Evolutionary conservation across 2,797 vertebrate genomes (phyloP).

Genomic region (Babyrousa celebensis): DNA sequence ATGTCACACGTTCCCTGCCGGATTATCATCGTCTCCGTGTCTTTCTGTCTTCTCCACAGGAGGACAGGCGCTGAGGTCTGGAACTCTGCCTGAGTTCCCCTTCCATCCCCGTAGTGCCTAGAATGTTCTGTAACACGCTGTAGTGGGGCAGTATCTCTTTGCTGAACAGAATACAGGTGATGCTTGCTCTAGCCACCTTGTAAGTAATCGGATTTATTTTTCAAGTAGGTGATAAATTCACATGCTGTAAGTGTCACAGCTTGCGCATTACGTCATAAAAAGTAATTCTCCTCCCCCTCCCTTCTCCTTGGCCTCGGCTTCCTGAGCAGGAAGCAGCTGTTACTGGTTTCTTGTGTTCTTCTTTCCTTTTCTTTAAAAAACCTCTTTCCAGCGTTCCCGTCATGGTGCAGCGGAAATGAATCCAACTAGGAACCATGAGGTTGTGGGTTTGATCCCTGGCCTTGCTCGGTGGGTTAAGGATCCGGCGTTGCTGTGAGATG

Average conservation of each 20-base stretch:
- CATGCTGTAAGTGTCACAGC: neutral
- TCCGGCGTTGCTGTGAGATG: no score
- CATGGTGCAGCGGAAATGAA: no score
- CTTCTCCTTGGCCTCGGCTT: neutral
- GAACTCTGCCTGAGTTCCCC: neutral
- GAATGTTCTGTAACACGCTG: neutral
- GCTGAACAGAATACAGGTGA: neutral
- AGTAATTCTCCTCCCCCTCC: neutral
- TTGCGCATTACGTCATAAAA: neutral
- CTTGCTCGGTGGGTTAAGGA: no score
- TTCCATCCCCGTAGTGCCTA: neutral
- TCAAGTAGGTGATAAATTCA: constrained; percentile 23
- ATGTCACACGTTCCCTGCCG: constrained; percentile 6
- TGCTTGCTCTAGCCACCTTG: neutral
- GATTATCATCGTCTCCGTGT: neutral
- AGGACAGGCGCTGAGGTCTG: neutral
- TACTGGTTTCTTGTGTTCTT: neutral
- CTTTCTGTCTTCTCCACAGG: neutral
- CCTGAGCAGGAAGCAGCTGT: neutral
- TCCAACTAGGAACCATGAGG: no score
- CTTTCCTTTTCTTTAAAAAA: neutral
- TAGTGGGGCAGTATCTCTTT: neutral
- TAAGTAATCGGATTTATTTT: neutral
- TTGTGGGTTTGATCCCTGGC: no score
- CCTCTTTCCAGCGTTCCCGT: no score